These are phyloP conservation scores for Calyptommatus sinebrachiatus DNA, from an alignment of 2,113 vertebrate species.

Conservation along the genomic window DNA sequence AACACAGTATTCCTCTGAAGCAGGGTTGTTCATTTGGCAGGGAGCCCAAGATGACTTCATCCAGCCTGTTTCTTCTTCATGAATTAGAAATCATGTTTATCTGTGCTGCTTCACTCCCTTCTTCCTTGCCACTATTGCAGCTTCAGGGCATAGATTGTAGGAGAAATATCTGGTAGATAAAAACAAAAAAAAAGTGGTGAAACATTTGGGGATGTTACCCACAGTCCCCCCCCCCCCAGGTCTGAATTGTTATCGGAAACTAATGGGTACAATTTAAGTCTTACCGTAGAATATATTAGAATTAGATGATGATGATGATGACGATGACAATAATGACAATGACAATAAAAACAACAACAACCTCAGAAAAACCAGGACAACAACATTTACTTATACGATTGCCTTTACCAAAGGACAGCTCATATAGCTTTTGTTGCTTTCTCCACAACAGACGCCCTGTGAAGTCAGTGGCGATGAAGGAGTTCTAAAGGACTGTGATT, in stretches of 20 bases:
- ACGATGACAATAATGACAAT: no score
- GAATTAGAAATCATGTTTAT: constrained; percentile 13
- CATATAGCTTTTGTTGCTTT: not conserved
- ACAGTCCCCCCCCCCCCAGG: not conserved
- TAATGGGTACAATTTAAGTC: not conserved
- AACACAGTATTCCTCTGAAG: not conserved
- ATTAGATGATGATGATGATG: not conserved
- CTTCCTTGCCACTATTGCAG: not conserved
- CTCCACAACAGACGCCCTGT: no score
- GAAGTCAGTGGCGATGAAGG: no score
- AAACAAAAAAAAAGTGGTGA: constrained; percentile 2
- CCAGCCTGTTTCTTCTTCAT: constrained; percentile 14
- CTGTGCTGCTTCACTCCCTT: not conserved
- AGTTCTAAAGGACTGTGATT: no score
- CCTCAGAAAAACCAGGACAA: no score
- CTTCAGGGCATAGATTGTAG: not conserved
- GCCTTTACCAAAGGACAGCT: not conserved
- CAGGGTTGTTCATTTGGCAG: not conserved
- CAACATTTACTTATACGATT: not conserved
- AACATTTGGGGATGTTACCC: not conserved
- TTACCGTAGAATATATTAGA: not conserved
- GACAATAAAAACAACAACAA: no score
- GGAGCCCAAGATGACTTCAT: not conserved
- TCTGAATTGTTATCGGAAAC: not conserved
- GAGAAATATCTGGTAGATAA: not conserved